Evolutionary conservation across 2,888 invertebrate genomes (phyloP).

Genomic region (Campoletis raptor): DNA sequence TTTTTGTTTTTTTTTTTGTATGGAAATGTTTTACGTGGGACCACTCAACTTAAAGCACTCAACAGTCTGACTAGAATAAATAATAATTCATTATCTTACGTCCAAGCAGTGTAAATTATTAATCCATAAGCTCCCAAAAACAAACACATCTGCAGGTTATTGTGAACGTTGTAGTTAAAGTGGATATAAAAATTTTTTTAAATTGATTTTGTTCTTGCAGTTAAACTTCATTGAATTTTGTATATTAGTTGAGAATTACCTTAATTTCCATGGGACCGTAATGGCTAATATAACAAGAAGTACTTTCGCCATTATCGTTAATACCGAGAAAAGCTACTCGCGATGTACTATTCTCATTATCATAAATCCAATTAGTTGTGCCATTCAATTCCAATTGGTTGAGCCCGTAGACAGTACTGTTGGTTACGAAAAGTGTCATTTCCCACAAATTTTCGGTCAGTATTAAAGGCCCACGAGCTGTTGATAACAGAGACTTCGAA

Average conservation of each 20-base stretch:
- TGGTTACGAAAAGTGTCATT: slow-evolving; percentile 86
- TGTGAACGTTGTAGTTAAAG: too few relatives aligned
- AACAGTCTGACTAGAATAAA: too few relatives aligned
- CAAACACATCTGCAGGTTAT: too few relatives aligned
- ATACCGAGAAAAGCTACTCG: slow-evolving; percentile 72
- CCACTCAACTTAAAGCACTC: too few relatives aligned
- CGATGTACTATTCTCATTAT: slow-evolving; percentile 70
- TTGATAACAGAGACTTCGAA: slow-evolving; percentile 85
- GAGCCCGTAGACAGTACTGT: slow-evolving; percentile 87
- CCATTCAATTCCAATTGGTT: slow-evolving; percentile 85
- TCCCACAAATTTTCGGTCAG: slow-evolving; percentile 88
- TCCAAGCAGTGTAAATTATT: too few relatives aligned
- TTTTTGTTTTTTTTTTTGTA: too few relatives aligned
- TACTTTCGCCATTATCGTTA: slow-evolving; percentile 60
- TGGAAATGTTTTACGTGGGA: too few relatives aligned
- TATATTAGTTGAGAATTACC: slow-evolving; percentile 38
- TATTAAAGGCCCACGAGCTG: slow-evolving; percentile 87
- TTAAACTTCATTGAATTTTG: background rate
- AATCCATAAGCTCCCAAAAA: too few relatives aligned
- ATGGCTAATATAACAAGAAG: slow-evolving; percentile 68
- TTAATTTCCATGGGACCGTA: slow-evolving; percentile 73
- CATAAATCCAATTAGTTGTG: slow-evolving; percentile 73
- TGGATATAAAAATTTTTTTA: too few relatives aligned
- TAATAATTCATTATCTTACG: too few relatives aligned
- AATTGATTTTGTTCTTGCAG: background rate